These are phyloP conservation scores for Drosophila sucinea DNA, from an alignment of 1,140 invertebrate genomes.

Conservation along the genomic window DNA sequence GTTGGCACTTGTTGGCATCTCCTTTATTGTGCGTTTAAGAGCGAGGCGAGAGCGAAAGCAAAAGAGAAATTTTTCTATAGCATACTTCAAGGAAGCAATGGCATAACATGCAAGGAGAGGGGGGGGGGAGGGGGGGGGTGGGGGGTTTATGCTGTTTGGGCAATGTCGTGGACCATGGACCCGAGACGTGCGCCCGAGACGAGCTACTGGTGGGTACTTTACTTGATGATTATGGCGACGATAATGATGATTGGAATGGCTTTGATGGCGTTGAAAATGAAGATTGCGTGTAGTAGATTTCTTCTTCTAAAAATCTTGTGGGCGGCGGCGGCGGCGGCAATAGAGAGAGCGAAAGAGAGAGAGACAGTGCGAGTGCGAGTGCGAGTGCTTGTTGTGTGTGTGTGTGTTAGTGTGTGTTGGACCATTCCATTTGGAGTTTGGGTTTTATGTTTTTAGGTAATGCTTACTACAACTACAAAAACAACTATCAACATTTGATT, in stretches of 20 bases:
- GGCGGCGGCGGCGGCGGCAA: background rate
- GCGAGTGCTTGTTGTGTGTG: conserved; percentile 1
- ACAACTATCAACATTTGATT: conserved; percentile 76
- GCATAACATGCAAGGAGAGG: background rate
- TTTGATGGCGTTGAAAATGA: conserved; percentile 83
- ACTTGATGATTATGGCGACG: conserved; percentile 83
- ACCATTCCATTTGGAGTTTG: conserved; percentile 10
- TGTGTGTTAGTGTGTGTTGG: conserved; percentile 14
- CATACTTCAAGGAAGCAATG: conserved; percentile 44
- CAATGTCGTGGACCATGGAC: conserved; percentile 1
- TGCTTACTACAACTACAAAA: conserved; percentile 59
- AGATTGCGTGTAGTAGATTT: conserved; percentile 83
- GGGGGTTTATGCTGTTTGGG: background rate
- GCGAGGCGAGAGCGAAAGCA: conserved; percentile 34
- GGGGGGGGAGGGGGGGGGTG: background rate
- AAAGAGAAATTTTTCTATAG: conserved; percentile 33
- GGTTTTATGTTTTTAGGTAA: conserved; percentile 57
- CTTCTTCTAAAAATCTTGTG: conserved; percentile 18
- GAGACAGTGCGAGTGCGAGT: conserved; percentile 6
- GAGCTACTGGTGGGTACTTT: conserved; percentile 83
- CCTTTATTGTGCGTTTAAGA: conserved; percentile 56
- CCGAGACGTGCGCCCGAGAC: conserved; percentile 43
- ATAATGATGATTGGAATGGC: conserved; percentile 83
- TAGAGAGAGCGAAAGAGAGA: too few species aligned
- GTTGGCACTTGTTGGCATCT: conserved; percentile 77